Evolutionary conservation across 2,113 vertebrate genomes (phyloP).

Genomic region (Megalops atlanticus): DNA sequence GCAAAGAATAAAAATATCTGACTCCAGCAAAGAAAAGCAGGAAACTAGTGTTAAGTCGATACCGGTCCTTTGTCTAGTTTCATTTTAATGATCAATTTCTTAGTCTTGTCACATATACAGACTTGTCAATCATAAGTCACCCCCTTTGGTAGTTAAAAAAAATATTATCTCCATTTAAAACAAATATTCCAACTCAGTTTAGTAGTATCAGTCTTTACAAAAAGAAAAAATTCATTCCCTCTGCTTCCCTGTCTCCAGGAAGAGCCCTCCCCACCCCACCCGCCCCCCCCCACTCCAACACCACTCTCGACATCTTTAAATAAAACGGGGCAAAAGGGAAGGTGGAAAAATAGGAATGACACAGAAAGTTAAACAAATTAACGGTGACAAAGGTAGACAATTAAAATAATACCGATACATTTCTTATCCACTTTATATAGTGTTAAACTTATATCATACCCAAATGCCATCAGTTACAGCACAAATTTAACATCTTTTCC

Average conservation of each 20-base stretch:
- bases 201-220: slow-evolving; percentile 69
- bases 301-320: slow-evolving; percentile 52
- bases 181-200: slow-evolving; percentile 72
- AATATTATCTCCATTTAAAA: slow-evolving; percentile 76
- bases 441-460: slow-evolving; percentile 49
- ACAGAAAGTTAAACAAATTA: slow-evolving; percentile 30
- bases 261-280: slow-evolving; percentile 42
- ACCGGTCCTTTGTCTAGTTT: slow-evolving; percentile 60
- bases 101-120: slow-evolving; percentile 59
- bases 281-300: slow-evolving; percentile 51
- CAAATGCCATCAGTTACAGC: slow-evolving; percentile 54
- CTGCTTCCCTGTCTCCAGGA: slow-evolving; percentile 42
- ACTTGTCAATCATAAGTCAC: slow-evolving; percentile 58
- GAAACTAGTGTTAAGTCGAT: slow-evolving; percentile 73
- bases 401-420: slow-evolving; percentile 51
- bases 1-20: slow-evolving; percentile 68
- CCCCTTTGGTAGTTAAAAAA: slow-evolving; percentile 74
- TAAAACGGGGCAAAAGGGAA: slow-evolving; percentile 40
- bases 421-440: slow-evolving; percentile 28
- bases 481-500: slow-evolving; percentile 47
- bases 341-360: slow-evolving; percentile 63
- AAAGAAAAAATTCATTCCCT: slow-evolving; percentile 49
- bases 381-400: slow-evolving; percentile 50
- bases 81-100: slow-evolving; percentile 57
- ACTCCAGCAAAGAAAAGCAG: slow-evolving; percentile 74